phyloP scores from a whole-genome alignment of 2,113 vertebrate genomes.

The Colistium nudipinnis region DNA sequence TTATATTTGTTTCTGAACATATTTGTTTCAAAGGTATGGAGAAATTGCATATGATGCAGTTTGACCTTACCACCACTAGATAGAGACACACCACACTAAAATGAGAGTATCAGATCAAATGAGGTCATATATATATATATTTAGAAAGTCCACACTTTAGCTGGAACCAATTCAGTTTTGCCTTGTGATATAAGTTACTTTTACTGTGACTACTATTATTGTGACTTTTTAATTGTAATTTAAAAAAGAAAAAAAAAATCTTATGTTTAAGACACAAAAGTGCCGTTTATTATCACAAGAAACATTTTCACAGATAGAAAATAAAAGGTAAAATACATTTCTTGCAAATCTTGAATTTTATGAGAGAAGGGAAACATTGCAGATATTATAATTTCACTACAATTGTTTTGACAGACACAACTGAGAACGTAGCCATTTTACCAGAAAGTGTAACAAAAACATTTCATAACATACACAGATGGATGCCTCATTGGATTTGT shows the following conservation, averaged over 20 bases:
- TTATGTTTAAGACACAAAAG: slow-evolving; percentile 72
- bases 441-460: slow-evolving; percentile 37
- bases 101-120: neutral
- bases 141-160: neutral
- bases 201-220: neutral
- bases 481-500: slow-evolving; percentile 48
- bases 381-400: slow-evolving; percentile 81
- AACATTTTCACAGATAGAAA: slow-evolving; percentile 76
- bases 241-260: slow-evolving; percentile 6
- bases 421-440: slow-evolving; percentile 46
- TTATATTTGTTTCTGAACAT: neutral
- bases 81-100: slow-evolving; percentile 41
- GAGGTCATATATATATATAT: neutral
- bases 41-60: neutral
- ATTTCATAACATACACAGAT: slow-evolving; percentile 46
- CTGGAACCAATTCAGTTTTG: neutral
- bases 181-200: neutral
- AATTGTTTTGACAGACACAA: slow-evolving; percentile 55
- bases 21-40: neutral
- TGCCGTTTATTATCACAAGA: slow-evolving; percentile 87
- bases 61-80: slow-evolving; percentile 47
- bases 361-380: slow-evolving; percentile 82
- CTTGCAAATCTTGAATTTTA: slow-evolving; percentile 86
- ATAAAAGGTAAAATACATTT: slow-evolving; percentile 86
- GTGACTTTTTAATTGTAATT: too few species aligned